These are phyloP conservation scores for Paralvinella palmiformis DNA, from an alignment of 1,140 invertebrate species.

Conservation along the genomic window DNA sequence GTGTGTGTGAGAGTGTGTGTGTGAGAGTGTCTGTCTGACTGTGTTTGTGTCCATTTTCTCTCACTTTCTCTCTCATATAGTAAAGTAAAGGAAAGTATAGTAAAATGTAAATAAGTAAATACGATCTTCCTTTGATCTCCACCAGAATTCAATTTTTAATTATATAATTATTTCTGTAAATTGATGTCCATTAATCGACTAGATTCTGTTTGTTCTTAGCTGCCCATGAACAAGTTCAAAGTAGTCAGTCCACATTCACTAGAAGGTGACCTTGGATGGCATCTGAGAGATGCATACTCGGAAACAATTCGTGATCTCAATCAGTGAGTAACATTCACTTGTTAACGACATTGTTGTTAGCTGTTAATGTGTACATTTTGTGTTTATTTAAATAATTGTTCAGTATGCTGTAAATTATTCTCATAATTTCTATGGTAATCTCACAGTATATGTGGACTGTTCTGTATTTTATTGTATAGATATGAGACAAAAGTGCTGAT, in stretches of 20 bases:
- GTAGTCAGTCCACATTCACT: slow-evolving; percentile 45
- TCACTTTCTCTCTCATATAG: no score
- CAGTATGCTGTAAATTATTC: neutral
- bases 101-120: no score
- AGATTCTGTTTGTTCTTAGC: slow-evolving; percentile 24
- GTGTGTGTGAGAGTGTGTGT: slow-evolving; percentile 4
- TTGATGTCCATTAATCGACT: neutral
- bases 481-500: slow-evolving; percentile 32
- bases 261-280: slow-evolving; percentile 44
- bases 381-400: no score
- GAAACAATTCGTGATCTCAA: slow-evolving; percentile 35
- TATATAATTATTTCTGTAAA: no score
- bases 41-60: neutral
- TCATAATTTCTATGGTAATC: neutral
- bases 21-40: no score
- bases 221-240: slow-evolving; percentile 45
- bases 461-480: slow-evolving; percentile 22
- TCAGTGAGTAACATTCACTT: slow-evolving; percentile 26
- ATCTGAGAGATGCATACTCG: slow-evolving; percentile 41
- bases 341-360: no score
- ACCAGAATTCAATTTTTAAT: no score
- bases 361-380: no score
- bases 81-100: no score
- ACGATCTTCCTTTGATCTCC: no score
- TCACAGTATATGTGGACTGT: neutral